A percentile compares a stretch with the other conserved stretches of the same genome.
Conservation (phyloP, 2,888 invertebrate genomes). For the Lasius platythorax region DNA sequence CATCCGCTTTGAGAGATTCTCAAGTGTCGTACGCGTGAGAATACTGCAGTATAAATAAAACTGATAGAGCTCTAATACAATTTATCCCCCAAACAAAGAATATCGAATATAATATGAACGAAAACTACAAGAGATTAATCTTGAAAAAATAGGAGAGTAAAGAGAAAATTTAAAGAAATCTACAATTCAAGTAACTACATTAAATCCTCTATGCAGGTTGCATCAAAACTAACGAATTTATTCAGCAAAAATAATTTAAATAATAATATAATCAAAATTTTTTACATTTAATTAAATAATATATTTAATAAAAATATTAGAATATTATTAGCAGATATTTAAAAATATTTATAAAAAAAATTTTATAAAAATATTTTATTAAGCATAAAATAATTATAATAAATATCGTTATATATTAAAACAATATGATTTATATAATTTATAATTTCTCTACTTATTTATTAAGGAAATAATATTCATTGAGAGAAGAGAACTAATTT, state of each 20-base stretch:
- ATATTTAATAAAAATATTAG: not conserved
- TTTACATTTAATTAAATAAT: not conserved
- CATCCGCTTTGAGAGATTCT: not conserved
- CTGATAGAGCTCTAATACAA: not conserved
- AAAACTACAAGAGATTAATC: not conserved
- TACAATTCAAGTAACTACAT: not conserved
- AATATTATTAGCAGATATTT: not conserved
- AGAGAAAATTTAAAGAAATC: not conserved
- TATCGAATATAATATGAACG: not conserved
- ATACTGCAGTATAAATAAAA: not conserved
- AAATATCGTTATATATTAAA: not conserved
- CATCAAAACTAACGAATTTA: not conserved
- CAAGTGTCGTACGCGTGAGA: constrained; percentile 1
- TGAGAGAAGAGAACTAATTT: not conserved
- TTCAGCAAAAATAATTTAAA: not conserved
- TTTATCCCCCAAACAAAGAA: not conserved
- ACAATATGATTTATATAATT: not conserved
- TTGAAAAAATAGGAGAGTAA: not conserved
- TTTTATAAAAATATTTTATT: not conserved
- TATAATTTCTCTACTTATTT: not conserved
- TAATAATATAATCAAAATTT: not conserved
- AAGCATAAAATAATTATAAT: not conserved
- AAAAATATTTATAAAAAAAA: not conserved
- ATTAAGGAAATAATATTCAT: not conserved
- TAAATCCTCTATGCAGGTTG: not conserved